Base-by-base conservation (phyloP, 2,113 vertebrate species). In the Serinus canaria region DNA sequence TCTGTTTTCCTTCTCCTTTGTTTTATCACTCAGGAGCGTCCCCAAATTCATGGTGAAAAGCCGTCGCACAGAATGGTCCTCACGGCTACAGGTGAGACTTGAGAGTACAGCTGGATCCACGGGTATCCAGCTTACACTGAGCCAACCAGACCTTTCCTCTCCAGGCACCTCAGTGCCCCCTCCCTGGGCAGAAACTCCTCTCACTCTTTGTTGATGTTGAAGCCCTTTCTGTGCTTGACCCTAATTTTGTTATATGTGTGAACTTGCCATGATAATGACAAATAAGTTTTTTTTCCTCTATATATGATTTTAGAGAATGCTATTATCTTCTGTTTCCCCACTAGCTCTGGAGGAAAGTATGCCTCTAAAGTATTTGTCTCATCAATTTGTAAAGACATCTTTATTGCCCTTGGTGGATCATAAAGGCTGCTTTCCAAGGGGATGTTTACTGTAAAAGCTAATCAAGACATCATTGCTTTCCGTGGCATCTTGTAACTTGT, bases 391-490 rank as follows among this genome's bases (percentile, higher is more conserved):
- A 55, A 81, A 95, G 94, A 79, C 82, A 39, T 92, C 87, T 96
- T 96, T 94, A 88, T 95, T 95, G 86, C 74, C 94, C 58, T 84
- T 91, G 64, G 77, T 89, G 83, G 66, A 73, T 87, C 68, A 47
- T 93, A 91, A 83, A 89, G 83, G 64, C 92, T 92, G 46, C 33
- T 91, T 94, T 95, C 83, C 53, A 73, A 58, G 87, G 81, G 74
- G 47, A 79, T 84, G 87, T 94, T 93, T 97, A 87, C 91, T 80
- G 89, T 90, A 84, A 94, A 89, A 95, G 55, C 88, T 96, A 94
- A 97, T 95, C 87, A 96, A 94, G 96, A 93, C 75, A 85, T 96
- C 90, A 85, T 94, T 93, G 94, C 87, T 95, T 94, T 86, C 83
- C 0, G 0, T 95, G 83, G 76, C 66, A 59, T 80, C 83, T 87